Base-by-base conservation (phyloP, 2,113 vertebrate genomes). In the Bufo gargarizans region DNA sequence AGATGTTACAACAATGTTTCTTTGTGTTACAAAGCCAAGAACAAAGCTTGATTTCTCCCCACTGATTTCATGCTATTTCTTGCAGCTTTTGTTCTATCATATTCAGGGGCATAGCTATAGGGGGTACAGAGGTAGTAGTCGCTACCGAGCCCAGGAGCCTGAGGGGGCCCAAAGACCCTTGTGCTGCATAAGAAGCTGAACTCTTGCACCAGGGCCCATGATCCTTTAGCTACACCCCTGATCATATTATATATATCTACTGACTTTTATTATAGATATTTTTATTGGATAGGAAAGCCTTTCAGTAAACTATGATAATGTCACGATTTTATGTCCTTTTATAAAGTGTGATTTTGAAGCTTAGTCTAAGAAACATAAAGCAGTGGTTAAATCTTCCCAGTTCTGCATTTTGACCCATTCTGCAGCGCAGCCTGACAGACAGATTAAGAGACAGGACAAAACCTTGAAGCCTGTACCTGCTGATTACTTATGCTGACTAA, bases 401-500 rank as follows among this genome's bases (percentile, higher is more conserved):
- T 58, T 12, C 22, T 16, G 22, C 3, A 22, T 56, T 78, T 78
- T 20, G 17, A 77, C 6, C 53, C 77, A 79, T 79, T 79, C 77
- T 58, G 11, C 8, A 79, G 53, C 12, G 10, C 50, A 55, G 50
- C 12, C 49, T 22, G 77, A 55, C 50, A 45, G 22, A 80, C 55
- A 33, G 80, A 33, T 69, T 71, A 84, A 67, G 55, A 81, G 33
- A 22, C 82, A 55, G 63, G 55, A 71, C 14, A 71, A 80, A 81
- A 53, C 61, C 49, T 33, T 17, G 87, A 88, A 78, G 17, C 9
- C 71, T 77, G 63, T 69, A 78, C 43, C 47, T 16, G n/a, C 59
- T 88, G 80, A 84, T 77, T 88, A 88, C 76, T 84, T 84, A 89
- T 78, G 84, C 72, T 69, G 87, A 89, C 87, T 89, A 89, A 89